Conservation (phyloP, 1,140 invertebrate genomes). For the Archivesica marissinica region DNA sequence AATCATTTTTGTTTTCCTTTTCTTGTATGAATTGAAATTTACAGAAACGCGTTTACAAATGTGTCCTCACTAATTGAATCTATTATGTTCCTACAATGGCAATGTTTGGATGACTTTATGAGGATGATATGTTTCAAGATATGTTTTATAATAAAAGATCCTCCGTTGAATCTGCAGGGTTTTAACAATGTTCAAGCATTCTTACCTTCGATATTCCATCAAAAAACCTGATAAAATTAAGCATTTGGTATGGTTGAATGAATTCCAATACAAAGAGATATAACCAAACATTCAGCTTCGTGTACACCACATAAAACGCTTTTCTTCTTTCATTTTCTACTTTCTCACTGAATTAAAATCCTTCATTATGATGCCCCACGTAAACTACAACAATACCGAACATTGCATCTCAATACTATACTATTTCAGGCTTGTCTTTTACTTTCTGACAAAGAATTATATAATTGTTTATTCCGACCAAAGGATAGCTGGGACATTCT, state of each 20-base stretch:
- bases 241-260: constrained; percentile 60
- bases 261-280: constrained; percentile 18
- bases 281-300: constrained; percentile 11
- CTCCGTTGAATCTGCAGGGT: constrained; percentile 58
- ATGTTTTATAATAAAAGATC: constrained; percentile 62
- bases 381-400: background rate
- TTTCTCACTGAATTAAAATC: background rate
- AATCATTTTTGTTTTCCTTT: background rate
- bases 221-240: constrained; percentile 66
- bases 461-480: background rate
- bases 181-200: constrained; percentile 65
- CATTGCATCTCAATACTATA: background rate
- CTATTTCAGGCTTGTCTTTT: background rate
- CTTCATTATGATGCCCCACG: background rate
- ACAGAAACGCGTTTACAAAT: background rate
- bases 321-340: background rate
- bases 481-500: background rate
- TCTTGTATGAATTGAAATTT: background rate
- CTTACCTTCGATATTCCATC: constrained; percentile 61
- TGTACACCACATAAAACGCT: background rate
- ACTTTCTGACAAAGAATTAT: background rate
- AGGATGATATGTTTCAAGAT: constrained; percentile 55
- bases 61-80: background rate
- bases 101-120: constrained; percentile 38
- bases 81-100: background rate